Base-by-base conservation (phyloP, 1,140 invertebrate species). In the Hydropsyche tenuis region DNA sequence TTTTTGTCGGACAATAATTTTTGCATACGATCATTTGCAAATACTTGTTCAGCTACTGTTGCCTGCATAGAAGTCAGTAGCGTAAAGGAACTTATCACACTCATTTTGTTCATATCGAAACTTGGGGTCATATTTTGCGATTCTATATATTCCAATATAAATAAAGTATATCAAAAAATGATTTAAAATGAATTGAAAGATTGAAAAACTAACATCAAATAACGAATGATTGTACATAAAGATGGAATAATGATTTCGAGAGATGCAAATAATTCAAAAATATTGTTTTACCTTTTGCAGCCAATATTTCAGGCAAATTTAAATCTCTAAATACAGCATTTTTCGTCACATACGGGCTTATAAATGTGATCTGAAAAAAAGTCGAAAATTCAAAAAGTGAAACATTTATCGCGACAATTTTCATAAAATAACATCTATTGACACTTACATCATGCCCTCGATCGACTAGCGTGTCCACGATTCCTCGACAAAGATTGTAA, bases 371-470 rank as follows among this genome's bases (percentile, higher is more conserved):
- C 68, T 70, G 48, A 53, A 70, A 70, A 25, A 20, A 43, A 16
- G 5, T 4, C 30, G 9, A 37, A 4, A 4, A 9, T 37, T 37
- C 9, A 4, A n/a, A n/a, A n/a, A n/a, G n/a, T n/a, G n/a, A n/a
- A n/a, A n/a, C n/a, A n/a, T n/a, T n/a, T n/a, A n/a, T n/a, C n/a
- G n/a, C n/a, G n/a, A n/a, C n/a, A n/a, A n/a, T n/a, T n/a, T n/a
- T n/a, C n/a, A n/a, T n/a, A n/a, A n/a, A n/a, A n/a, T n/a, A n/a
- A n/a, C n/a, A n/a, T n/a, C n/a, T n/a, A n/a, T 9, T 3, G 9
- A 37, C 3, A 37, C 9, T 37, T 73, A 76, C 75, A 65, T 76
- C 68, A 48, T 76, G 75, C 20, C 72, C 72, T 5, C 72, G 62
- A 12, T 73, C 68, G 20, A 73, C 70, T 0, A 76, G 60, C 1